Percentiles rank a stretch among this genome's conserved stretches.
These are phyloP conservation scores for Solen grandis DNA, from an alignment of 1,140 invertebrate species.

Conservation along the genomic window DNA sequence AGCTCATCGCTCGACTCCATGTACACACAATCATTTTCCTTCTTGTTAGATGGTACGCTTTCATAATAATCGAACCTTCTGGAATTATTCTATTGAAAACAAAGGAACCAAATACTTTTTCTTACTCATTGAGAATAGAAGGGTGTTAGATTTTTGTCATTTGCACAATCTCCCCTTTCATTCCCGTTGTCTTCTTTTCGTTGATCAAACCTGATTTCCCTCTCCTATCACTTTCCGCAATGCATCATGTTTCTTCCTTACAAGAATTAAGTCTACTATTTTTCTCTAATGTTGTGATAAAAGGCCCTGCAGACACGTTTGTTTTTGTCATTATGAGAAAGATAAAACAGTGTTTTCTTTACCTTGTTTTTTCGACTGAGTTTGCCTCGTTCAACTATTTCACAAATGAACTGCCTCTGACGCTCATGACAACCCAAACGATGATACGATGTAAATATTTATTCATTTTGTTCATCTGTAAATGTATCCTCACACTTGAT, in stretches of 20 bases:
- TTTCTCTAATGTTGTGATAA: constrained; percentile 33
- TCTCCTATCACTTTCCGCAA: constrained; percentile 10
- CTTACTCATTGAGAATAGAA: constrained; percentile 22
- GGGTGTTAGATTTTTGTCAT: constrained; percentile 4
- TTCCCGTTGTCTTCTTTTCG: constrained; percentile 22
- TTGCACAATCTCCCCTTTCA: constrained; percentile 1
- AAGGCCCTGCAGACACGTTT: constrained; percentile 18
- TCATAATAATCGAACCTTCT: constrained; percentile 28
- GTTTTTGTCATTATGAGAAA: constrained; percentile 20
- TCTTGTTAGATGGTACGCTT: constrained; percentile 26
- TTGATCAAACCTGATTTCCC: constrained; percentile 21
- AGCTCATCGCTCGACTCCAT: constrained; percentile 29
- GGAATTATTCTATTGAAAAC: constrained; percentile 34
- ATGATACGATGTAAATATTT: constrained; percentile 29
- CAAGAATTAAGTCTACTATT: constrained; percentile 29
- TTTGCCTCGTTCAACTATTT: constrained; percentile 38
- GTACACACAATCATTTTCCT: constrained; percentile 31
- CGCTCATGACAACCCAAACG: constrained; percentile 26
- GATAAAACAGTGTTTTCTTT: constrained; percentile 36
- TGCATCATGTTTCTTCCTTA: constrained; percentile 29
- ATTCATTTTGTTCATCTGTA: constrained; percentile 24
- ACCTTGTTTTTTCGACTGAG: constrained; percentile 14
- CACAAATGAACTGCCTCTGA: constrained; percentile 21
- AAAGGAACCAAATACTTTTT: constrained; percentile 42
- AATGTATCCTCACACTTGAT: constrained; percentile 36